A percentile compares a stretch with the other conserved stretches of the same genome.
Conservation (phyloP, 2,113 vertebrate genomes). For the Thalassoma bifasciatum region DNA sequence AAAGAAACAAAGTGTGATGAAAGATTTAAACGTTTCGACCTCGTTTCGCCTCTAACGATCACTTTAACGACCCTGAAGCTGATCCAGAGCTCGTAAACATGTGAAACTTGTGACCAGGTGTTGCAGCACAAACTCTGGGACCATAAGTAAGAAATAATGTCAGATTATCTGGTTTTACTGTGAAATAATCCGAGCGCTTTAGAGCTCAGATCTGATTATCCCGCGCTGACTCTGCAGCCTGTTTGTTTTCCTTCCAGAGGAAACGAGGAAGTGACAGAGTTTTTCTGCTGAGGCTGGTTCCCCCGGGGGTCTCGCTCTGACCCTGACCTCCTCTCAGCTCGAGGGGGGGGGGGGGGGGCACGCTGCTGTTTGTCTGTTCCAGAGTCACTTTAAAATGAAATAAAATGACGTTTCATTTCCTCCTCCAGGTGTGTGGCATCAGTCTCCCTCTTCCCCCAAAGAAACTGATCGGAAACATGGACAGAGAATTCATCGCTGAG, state of each 20-base stretch:
- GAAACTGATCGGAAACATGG: constrained; percentile 98
- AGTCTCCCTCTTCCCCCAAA: constrained; percentile 96
- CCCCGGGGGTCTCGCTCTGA: constrained; percentile 18
- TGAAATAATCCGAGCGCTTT: not conserved
- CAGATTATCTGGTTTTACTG: not conserved
- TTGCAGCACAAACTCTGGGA: not conserved
- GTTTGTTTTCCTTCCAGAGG: not conserved
- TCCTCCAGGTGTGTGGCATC: constrained; percentile 88
- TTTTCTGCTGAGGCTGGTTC: constrained; percentile 71
- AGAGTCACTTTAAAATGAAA: not conserved
- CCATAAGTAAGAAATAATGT: not conserved
- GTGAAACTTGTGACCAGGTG: not conserved
- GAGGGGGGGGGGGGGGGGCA: constrained; percentile 2
- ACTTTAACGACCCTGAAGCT: not conserved
- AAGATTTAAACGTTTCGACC: not conserved
- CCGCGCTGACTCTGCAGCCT: not conserved
- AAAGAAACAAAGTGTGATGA: not conserved
- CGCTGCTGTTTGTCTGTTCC: not conserved
- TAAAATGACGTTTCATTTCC: not conserved
- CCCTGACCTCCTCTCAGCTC: not conserved
- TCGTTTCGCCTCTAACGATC: not conserved
- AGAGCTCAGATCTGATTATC: not conserved
- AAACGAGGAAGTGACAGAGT: constrained; percentile 43
- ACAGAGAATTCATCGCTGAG: constrained; percentile 96
- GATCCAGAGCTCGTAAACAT: not conserved